Percentiles rank a stretch among this genome's conserved stretches.
Conservation (phyloP, 2,113 vertebrate genomes). For the Cyanoramphus novaezelandiae region DNA sequence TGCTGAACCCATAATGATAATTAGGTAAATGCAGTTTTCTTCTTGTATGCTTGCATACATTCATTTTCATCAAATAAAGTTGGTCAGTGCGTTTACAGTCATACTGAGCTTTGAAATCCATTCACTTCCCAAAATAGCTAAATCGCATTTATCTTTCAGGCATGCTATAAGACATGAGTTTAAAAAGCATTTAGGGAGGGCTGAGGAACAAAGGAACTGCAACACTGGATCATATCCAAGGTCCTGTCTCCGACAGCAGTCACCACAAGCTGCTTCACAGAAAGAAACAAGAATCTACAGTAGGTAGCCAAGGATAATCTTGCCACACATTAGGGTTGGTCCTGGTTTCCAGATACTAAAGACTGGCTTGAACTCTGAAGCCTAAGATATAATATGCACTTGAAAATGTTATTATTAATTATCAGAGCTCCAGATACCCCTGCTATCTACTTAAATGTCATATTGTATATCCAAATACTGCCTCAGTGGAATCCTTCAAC, state of each 20-base stretch:
- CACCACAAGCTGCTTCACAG: conserved; percentile 49
- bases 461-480: not conserved
- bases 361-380: not conserved
- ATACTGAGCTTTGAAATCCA: not conserved
- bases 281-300: conserved; percentile 3
- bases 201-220: conserved; percentile 50
- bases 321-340: not conserved
- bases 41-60: not conserved
- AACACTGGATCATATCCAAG: conserved; percentile 28
- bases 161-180: not conserved
- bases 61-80: not conserved
- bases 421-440: not conserved
- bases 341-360: not conserved
- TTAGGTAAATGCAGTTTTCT: not conserved
- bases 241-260: conserved; percentile 55
- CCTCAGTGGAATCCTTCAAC: not conserved
- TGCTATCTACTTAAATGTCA: not conserved
- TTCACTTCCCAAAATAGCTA: not conserved
- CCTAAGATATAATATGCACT: not conserved
- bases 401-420: not conserved
- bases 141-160: not conserved
- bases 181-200: not conserved
- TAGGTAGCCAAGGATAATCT: not conserved
- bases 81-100: not conserved
- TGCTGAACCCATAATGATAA: not conserved